Base-by-base conservation (phyloP, 53 echinoderm and acorn worm species). In the Holothuria scabra region DNA sequence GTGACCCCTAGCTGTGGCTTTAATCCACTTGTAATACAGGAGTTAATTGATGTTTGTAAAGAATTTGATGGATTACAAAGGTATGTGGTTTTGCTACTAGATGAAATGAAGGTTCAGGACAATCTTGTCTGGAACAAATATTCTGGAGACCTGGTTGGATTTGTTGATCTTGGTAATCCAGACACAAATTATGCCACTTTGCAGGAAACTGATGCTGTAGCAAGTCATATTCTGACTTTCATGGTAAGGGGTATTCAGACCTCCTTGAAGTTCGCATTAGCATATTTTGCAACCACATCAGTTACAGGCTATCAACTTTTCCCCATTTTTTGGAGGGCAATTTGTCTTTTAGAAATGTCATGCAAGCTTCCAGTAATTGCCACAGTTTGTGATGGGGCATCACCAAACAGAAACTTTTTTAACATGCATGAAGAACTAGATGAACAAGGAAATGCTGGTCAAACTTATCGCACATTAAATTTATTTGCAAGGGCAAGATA, bases 241-340 rank as follows among this genome's bases (percentile, higher is more conserved):
- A 78, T 78, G 78, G 46, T 78, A 49, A 78, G 57, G 78, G 57
- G 78, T 1, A 78, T 78, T 25, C 57, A 56, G 52, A 55, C 52
- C 22, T 8, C 52, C 52, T 52, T 52, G 16, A 52, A 52, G 52
- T 52, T 52, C 18, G 52, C 1, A 52, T 16, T 76, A 25, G 55
- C 49, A 56, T 76, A 76, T 12, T 76, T 76, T 76, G 76, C 78
- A 78, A 56, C 57, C 19, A n/a, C n/a, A n/a, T n/a, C n/a, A n/a
- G n/a, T n/a, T n/a, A n/a, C 49, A 46, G 44, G 28, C 49, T 46
- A 55, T 56, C 44, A 78, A 74, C 48, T 41, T 44, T 74, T 74
- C 21, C 74, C 52, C 18, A 52, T 52, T 33, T 65, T 65, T 65
- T n/a, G 65, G 65, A 65, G 4, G 12, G 65, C 65, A 7, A 23